Conservation (phyloP, 2,888 invertebrate genomes). For the Pegoplata infirma region DNA sequence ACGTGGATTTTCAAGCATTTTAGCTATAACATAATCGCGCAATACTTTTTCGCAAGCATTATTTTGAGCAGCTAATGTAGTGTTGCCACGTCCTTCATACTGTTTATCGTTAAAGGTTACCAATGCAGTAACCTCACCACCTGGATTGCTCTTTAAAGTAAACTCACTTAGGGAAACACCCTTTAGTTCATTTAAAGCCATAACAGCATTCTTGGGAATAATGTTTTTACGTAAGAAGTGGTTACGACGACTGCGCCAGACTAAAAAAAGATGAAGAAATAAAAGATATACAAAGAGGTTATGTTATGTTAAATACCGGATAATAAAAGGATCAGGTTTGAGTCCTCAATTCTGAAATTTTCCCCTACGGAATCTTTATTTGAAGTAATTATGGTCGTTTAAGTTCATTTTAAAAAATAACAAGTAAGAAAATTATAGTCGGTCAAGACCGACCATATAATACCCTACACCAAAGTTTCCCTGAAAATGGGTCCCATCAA, state of each 20-base stretch:
- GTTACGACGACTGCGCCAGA: conserved; percentile 87
- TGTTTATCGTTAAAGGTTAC: conserved; percentile 82
- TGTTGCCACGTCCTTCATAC: conserved; percentile 79
- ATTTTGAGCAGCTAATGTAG: conserved; percentile 83
- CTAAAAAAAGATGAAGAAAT: too few species aligned
- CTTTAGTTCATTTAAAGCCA: conserved; percentile 90
- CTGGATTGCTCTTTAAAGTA: conserved; percentile 66
- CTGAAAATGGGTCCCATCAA: too few species aligned
- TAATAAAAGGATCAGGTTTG: too few species aligned
- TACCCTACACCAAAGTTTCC: too few species aligned
- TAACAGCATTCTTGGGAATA: conserved; percentile 90
- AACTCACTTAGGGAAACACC: conserved; percentile 75
- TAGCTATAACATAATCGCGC: conserved; percentile 82
- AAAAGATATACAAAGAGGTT: too few species aligned
- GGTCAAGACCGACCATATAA: too few species aligned
- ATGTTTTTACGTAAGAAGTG: conserved; percentile 85
- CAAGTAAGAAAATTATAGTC: too few species aligned
- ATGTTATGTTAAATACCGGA: too few species aligned
- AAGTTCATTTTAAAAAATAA: too few species aligned
- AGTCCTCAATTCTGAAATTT: too few species aligned
- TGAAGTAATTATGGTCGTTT: too few species aligned
- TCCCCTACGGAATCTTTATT: too few species aligned
- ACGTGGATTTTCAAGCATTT: conserved; percentile 72
- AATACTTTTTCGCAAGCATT: conserved; percentile 89
- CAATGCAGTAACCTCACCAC: conserved; percentile 79